Evolutionary conservation across 2,113 vertebrate species (phyloP).

Genomic region (Fregata magnificens): DNA sequence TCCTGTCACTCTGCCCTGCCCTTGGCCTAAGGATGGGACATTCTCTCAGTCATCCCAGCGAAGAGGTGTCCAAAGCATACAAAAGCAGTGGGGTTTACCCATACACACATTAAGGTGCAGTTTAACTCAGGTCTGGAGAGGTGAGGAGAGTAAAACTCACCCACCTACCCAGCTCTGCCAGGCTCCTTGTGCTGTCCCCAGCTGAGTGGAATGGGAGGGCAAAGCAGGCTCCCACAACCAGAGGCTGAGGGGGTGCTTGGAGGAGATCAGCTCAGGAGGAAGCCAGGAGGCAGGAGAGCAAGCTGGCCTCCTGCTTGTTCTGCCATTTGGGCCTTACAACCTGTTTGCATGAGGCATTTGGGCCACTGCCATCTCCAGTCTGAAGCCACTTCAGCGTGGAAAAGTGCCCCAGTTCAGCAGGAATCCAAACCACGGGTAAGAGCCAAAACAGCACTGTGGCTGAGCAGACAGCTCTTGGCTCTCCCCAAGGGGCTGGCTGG

Average conservation of each 20-base stretch:
- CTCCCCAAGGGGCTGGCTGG: background rate
- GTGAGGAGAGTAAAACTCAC: background rate
- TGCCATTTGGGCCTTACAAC: background rate
- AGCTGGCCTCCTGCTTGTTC: background rate
- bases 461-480: background rate
- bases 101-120: background rate
- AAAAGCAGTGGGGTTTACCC: background rate
- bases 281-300: background rate
- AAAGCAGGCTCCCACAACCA: background rate
- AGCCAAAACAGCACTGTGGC: background rate
- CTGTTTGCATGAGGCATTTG: background rate
- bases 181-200: background rate
- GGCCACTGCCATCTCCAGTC: background rate
- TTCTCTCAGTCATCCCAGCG: background rate
- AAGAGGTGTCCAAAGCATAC: background rate
- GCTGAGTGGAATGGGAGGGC: background rate
- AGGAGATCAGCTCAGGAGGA: background rate
- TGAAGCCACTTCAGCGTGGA: background rate
- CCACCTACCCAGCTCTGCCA: background rate
- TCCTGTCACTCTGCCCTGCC: background rate
- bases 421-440: background rate
- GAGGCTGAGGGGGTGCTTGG: background rate
- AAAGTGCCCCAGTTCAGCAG: background rate
- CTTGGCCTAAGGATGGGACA: background rate
- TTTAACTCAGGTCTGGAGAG: background rate